Evolutionary conservation across 2,113 vertebrate genomes (phyloP).

Genomic region (Myrmophylax atrothorax): DNA sequence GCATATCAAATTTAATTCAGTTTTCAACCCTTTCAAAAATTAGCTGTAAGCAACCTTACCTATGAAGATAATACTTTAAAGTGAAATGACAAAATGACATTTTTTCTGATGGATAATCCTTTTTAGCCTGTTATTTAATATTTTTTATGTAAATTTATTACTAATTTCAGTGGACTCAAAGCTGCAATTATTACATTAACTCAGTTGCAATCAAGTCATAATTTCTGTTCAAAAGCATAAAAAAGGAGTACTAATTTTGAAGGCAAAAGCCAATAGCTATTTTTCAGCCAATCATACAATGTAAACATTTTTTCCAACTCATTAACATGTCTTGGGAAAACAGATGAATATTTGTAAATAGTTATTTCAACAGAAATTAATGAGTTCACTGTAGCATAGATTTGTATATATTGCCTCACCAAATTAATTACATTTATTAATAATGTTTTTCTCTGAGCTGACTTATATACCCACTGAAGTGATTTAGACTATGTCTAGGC

Average conservation of each 20-base stretch:
- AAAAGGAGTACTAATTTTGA: not conserved
- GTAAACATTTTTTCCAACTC: slow-evolving; percentile 51
- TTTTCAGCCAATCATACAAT: slow-evolving; percentile 40
- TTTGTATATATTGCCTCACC: slow-evolving; percentile 63
- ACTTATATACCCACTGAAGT: slow-evolving; percentile 11
- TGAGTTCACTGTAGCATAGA: slow-evolving; percentile 65
- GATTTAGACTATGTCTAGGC: slow-evolving; percentile 29
- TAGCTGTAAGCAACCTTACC: not conserved
- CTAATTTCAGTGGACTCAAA: not conserved
- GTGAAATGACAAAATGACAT: not conserved
- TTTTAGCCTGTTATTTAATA: not conserved
- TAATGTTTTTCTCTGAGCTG: slow-evolving; percentile 53
- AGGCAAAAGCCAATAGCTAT: not conserved
- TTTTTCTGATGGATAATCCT: not conserved
- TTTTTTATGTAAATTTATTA: not conserved
- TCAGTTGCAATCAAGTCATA: not conserved
- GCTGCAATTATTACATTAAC: not conserved
- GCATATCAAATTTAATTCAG: not conserved
- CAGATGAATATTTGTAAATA: slow-evolving; percentile 74
- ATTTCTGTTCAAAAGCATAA: not conserved
- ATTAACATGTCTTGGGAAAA: slow-evolving; percentile 57
- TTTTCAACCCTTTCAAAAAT: not conserved
- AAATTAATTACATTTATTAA: slow-evolving; percentile 78
- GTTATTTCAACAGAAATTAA: slow-evolving; percentile 74
- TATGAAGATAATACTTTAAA: not conserved